A percentile compares a stretch with the other conserved stretches of the same genome.
These are phyloP conservation scores for Phrynosoma blainvillii DNA, from an alignment of 2,113 vertebrate species.

Conservation along the genomic window DNA sequence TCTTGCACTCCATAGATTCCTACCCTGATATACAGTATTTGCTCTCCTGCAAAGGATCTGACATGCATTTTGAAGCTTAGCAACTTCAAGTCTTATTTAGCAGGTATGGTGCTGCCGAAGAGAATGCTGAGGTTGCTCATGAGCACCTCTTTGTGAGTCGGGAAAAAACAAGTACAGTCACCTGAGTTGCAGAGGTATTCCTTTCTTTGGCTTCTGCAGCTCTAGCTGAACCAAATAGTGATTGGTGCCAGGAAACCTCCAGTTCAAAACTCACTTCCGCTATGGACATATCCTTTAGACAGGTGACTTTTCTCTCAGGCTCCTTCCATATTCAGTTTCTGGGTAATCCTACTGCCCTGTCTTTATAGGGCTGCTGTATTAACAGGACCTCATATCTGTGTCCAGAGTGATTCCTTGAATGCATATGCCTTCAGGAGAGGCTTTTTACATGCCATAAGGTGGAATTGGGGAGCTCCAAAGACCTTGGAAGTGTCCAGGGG, in stretches of 20 bases:
- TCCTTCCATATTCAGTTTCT: neutral
- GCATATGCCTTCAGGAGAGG: neutral
- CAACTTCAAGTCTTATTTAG: neutral
- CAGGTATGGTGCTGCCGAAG: neutral
- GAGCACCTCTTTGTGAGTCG: too few species aligned
- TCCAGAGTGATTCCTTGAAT: neutral
- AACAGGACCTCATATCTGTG: neutral
- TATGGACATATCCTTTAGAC: neutral
- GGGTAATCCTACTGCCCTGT: neutral
- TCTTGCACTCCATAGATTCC: too few species aligned
- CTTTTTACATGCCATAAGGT: neutral
- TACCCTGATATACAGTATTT: too few species aligned
- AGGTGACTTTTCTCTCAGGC: neutral
- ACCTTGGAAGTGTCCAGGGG: neutral
- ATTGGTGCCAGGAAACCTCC: neutral
- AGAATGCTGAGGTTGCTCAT: neutral
- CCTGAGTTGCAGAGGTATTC: neutral
- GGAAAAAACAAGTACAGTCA: neutral
- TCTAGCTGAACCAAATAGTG: neutral
- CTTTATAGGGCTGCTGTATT: neutral
- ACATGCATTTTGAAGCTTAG: neutral
- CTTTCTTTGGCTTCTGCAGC: neutral
- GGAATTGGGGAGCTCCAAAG: neutral
- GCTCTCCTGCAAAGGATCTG: neutral
- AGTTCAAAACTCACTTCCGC: neutral